Conservation (phyloP, 1,140 invertebrate species). For the Trichonephila inaurata region DNA sequence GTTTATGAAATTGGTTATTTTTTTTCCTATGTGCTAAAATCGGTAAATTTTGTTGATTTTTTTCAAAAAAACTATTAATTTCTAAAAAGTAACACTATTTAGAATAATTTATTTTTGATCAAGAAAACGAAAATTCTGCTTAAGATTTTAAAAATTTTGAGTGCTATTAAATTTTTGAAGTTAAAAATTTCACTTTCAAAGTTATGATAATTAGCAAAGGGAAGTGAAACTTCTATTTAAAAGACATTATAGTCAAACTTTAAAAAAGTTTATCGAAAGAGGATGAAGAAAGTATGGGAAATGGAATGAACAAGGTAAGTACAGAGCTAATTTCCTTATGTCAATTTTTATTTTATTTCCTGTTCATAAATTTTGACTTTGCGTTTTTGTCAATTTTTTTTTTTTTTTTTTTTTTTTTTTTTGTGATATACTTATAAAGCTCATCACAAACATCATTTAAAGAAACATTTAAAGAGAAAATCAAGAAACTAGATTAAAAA, state of each 20-base stretch:
- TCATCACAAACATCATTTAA: too few relatives aligned
- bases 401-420: too few relatives aligned
- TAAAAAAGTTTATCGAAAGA: neutral
- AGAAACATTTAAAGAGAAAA: too few relatives aligned
- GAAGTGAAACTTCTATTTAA: neutral
- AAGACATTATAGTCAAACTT: neutral
- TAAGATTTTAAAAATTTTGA: neutral
- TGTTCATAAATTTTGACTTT: too few relatives aligned
- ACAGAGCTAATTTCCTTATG: too few relatives aligned
- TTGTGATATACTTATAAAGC: too few relatives aligned
- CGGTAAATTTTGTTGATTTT: too few relatives aligned
- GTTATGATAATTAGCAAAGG: too few relatives aligned
- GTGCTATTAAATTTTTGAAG: neutral
- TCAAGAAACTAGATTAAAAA: too few relatives aligned
- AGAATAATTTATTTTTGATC: neutral
- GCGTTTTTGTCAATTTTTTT: too few relatives aligned
- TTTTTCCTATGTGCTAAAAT: neutral
- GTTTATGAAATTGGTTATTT: neutral
- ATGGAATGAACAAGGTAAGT: conserved; percentile 18
- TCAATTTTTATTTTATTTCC: too few relatives aligned
- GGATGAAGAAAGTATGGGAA: conserved; percentile 3
- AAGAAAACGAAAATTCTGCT: neutral
- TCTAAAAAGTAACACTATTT: neutral
- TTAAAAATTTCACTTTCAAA: neutral
- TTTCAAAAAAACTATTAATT: neutral